These are phyloP conservation scores for Thunnus albacares DNA, from an alignment of 2,797 vertebrate genomes.

Conservation along the genomic window DNA sequence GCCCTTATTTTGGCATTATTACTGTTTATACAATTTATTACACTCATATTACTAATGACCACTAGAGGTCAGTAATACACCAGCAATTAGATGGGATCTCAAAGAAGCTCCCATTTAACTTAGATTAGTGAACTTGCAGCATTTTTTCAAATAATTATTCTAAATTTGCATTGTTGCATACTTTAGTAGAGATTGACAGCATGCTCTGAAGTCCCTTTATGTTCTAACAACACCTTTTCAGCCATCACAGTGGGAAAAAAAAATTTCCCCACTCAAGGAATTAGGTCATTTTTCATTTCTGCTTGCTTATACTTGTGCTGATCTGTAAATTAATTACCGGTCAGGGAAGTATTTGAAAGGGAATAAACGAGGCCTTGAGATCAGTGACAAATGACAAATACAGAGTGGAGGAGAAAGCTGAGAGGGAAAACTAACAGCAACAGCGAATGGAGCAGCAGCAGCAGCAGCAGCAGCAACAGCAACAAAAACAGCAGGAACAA, in stretches of 20 bases:
- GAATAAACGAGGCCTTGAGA: neutral
- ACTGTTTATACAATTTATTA: slow-evolving; percentile 49
- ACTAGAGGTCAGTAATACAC: slow-evolving; percentile 82
- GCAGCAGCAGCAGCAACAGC: slow-evolving; percentile 13
- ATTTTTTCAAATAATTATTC: slow-evolving; percentile 14
- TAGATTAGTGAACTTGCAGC: slow-evolving; percentile 34
- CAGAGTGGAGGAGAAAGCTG: slow-evolving; percentile 22
- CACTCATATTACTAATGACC: slow-evolving; percentile 30
- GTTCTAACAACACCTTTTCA: slow-evolving; percentile 12
- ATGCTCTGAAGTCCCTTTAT: neutral
- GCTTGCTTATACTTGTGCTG: neutral
- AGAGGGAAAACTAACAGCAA: slow-evolving; percentile 10
- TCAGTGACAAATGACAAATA: neutral
- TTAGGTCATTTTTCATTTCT: slow-evolving; percentile 8
- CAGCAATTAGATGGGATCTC: slow-evolving; percentile 30
- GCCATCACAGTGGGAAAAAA: neutral
- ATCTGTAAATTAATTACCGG: slow-evolving; percentile 35
- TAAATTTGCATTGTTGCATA: neutral
- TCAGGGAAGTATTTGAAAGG: neutral
- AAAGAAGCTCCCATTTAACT: neutral
- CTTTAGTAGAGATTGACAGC: slow-evolving; percentile 1
- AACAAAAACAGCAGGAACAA: slow-evolving; percentile 48
- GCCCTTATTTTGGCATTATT: slow-evolving; percentile 30
- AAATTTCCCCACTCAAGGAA: neutral
- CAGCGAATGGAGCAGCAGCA: slow-evolving; percentile 13